Evolutionary conservation across 2,888 invertebrate species (phyloP).

Genomic region (Trypoxylon attenuatum): DNA sequence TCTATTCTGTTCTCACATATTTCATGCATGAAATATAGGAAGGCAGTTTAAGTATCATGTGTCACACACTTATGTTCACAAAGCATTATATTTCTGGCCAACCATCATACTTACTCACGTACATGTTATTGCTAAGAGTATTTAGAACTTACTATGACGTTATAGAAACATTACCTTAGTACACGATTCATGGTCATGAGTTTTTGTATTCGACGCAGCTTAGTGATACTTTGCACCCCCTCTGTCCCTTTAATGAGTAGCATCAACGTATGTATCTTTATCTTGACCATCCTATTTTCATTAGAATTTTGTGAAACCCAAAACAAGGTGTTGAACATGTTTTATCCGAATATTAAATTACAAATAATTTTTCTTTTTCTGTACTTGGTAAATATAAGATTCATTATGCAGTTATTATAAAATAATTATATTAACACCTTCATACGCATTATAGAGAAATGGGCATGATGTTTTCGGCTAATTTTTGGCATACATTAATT

Average conservation of each 20-base stretch:
- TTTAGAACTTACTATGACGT: constrained; percentile 5
- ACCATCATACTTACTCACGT: constrained; percentile 12
- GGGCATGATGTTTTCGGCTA: constrained; percentile 18
- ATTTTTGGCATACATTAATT: background rate
- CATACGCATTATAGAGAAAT: constrained; percentile 41
- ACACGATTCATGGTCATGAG: no score
- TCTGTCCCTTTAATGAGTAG: no score
- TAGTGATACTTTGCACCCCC: no score
- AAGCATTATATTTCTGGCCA: constrained; percentile 28
- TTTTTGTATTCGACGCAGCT: no score
- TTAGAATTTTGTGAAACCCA: no score
- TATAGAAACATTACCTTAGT: constrained; percentile 1
- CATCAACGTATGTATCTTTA: no score
- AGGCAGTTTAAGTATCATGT: constrained; percentile 57
- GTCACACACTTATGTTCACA: constrained; percentile 47
- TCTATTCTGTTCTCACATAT: constrained; percentile 39
- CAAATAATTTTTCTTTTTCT: constrained; percentile 16
- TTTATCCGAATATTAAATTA: background rate
- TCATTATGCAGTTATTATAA: background rate
- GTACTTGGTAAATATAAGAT: constrained; percentile 1
- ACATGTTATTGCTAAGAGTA: constrained; percentile 19
- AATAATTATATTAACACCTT: background rate
- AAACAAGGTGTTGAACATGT: no score
- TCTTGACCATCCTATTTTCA: no score
- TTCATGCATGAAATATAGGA: constrained; percentile 65